These are phyloP conservation scores for Xerus inauris DNA, from an alignment of 2,113 vertebrate species.

Conservation along the genomic window DNA sequence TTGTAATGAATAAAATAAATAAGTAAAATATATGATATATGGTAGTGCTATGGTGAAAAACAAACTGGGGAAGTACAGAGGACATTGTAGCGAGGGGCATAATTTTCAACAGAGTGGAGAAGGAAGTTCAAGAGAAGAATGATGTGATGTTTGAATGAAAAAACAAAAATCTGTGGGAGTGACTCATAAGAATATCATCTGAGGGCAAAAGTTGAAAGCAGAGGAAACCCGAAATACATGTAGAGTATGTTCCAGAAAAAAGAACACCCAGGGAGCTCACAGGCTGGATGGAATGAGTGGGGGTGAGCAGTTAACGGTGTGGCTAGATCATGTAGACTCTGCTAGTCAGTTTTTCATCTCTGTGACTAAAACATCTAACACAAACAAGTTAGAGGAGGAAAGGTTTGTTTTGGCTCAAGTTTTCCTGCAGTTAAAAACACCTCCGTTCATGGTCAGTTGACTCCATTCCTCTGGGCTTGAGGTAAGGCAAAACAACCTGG, in stretches of 20 bases:
- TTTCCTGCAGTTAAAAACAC: too few relatives aligned
- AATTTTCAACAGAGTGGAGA: not conserved
- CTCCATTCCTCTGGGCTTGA: not conserved
- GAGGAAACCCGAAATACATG: not conserved
- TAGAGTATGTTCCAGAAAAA: not conserved
- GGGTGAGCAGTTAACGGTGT: accelerated
- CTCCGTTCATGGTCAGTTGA: not conserved
- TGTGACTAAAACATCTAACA: not conserved
- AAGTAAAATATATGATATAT: not conserved
- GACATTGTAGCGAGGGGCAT: not conserved
- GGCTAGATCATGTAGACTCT: not conserved
- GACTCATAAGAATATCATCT: not conserved
- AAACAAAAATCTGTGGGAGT: not conserved
- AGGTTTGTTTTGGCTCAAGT: not conserved
- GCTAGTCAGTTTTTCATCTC: not conserved
- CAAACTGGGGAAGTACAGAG: not conserved
- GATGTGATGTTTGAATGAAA: not conserved
- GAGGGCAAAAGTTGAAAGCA: not conserved
- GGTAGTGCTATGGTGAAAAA: not conserved
- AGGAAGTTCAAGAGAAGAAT: not conserved
- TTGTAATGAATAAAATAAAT: not conserved
- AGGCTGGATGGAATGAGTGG: not conserved
- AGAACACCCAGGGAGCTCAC: not conserved
- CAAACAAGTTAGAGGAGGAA: not conserved
- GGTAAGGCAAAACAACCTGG: not conserved